phyloP scores from a whole-genome alignment of 2,888 invertebrate genomes.

The Drosophila prostipennis region DNA sequence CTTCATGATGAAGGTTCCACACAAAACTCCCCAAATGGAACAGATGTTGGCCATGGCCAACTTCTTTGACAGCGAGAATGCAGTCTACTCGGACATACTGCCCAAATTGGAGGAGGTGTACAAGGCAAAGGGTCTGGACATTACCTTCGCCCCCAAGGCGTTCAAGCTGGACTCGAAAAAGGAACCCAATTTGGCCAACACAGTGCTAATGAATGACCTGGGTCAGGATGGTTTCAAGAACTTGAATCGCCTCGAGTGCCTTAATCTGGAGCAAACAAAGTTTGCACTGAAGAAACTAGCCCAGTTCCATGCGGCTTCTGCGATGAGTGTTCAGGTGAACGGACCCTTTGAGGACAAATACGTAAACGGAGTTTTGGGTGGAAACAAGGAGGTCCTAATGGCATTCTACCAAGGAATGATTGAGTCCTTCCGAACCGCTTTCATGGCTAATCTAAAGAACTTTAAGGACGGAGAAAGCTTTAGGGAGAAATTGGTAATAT shows the following conservation, averaged over 20 bases:
- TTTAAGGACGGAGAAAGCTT: conserved; percentile 57
- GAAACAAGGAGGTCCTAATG: conserved; percentile 10
- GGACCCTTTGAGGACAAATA: conserved; percentile 58
- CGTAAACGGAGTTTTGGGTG: conserved; percentile 35
- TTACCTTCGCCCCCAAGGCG: conserved; percentile 59
- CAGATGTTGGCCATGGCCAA: conserved; percentile 58
- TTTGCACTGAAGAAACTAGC: conserved; percentile 77
- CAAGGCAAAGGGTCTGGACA: conserved; percentile 51
- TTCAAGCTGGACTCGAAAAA: conserved; percentile 45
- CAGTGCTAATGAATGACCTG: conserved; percentile 79
- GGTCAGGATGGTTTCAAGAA: conserved; percentile 73
- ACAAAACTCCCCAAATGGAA: conserved; percentile 55
- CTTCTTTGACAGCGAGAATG: conserved; percentile 68
- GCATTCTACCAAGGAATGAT: conserved; percentile 39
- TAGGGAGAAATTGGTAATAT: conserved; percentile 62
- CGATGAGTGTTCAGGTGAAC: conserved; percentile 38
- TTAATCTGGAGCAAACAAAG: conserved; percentile 76
- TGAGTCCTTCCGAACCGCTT: conserved; percentile 24
- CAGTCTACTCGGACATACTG: conserved; percentile 62
- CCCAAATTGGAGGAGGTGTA: conserved; percentile 72
- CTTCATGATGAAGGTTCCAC: conserved; percentile 78
- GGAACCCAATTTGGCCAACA: conserved; percentile 53
- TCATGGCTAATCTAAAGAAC: conserved; percentile 48
- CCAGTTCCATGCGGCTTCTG: conserved; percentile 82
- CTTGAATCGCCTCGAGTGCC: conserved; percentile 73